These are phyloP conservation scores for Arvicanthis niloticus DNA, from an alignment of 2,113 vertebrate species.

Conservation along the genomic window DNA sequence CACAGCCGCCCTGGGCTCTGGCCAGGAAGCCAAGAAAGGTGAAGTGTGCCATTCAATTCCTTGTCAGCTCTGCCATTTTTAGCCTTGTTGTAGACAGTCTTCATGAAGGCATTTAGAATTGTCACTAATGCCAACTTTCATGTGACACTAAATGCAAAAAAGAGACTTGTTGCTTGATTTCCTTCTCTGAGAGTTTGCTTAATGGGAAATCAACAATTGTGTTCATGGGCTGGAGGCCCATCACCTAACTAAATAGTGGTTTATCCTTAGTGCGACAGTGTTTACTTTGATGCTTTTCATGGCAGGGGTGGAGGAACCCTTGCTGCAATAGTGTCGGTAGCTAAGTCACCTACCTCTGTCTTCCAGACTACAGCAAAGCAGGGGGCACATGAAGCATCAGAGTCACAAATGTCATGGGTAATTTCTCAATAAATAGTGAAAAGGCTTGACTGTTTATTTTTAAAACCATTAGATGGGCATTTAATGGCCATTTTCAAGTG, in stretches of 20 bases:
- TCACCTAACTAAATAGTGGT: background rate
- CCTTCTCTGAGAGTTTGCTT: background rate
- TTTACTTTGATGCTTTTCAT: background rate
- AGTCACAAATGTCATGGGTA: background rate
- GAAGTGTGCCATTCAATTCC: background rate
- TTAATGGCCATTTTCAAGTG: background rate
- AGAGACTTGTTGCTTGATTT: background rate
- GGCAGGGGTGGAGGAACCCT: background rate
- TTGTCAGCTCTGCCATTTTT: background rate
- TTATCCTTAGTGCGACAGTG: background rate
- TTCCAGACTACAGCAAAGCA: background rate
- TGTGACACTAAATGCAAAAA: background rate
- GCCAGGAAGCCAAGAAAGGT: slow-evolving; percentile 93
- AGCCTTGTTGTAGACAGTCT: background rate
- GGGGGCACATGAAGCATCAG: background rate
- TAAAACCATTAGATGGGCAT: background rate
- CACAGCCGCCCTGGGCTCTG: slow-evolving; percentile 88
- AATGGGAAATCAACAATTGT: background rate
- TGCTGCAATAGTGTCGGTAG: background rate
- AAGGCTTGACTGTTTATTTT: background rate
- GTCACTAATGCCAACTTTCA: background rate
- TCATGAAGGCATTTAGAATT: background rate
- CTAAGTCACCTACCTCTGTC: background rate
- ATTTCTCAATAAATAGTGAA: background rate
- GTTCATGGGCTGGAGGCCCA: background rate